Conservation (phyloP, 1,140 invertebrate genomes). For the Coptotermes formosanus region DNA sequence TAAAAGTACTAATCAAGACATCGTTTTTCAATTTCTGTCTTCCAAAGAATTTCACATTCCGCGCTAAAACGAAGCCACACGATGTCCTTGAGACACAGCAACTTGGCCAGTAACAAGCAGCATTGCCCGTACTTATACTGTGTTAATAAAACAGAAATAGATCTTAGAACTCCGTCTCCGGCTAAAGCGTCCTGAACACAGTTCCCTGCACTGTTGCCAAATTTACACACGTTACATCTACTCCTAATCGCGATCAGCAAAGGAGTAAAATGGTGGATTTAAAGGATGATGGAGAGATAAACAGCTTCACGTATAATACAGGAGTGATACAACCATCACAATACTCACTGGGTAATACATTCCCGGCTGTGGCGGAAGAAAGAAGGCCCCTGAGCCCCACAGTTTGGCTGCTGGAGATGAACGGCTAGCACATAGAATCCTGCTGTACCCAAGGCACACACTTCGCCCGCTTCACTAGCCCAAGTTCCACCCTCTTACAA, state of each 20-base stretch:
- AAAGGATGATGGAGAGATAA: background rate
- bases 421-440: slow-evolving; percentile 37
- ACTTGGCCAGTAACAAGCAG: background rate
- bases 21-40: too few species aligned
- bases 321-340: background rate
- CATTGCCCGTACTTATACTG: background rate
- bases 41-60: background rate
- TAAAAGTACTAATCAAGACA: too few species aligned
- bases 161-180: background rate
- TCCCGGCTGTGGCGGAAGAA: slow-evolving; percentile 82
- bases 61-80: background rate
- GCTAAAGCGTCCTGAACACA: background rate
- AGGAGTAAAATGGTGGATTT: background rate
- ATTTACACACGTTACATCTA: background rate
- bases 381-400: slow-evolving; percentile 90
- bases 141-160: background rate
- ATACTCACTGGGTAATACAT: slow-evolving; percentile 89
- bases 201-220: background rate
- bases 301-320: background rate
- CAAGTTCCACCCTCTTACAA: background rate
- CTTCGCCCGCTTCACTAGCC: background rate
- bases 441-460: slow-evolving; percentile 30
- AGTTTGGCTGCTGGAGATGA: slow-evolving; percentile 75
- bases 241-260: background rate
- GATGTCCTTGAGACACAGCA: background rate